Evolutionary conservation across 2,888 invertebrate species (phyloP).

Genomic region (Drosophila sordidula): DNA sequence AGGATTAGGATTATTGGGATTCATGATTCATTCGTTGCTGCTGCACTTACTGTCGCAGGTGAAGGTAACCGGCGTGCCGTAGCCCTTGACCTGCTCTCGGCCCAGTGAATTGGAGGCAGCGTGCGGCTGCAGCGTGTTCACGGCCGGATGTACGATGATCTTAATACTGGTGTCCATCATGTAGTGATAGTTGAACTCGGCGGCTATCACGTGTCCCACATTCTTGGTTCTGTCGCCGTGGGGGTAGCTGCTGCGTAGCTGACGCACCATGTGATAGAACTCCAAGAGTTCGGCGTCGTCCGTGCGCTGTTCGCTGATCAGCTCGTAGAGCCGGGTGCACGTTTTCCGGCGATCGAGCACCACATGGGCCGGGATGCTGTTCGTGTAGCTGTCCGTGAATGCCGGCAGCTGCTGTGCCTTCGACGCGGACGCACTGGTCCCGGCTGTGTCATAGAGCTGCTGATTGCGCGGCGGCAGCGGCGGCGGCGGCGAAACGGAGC

Average conservation of each 20-base stretch:
- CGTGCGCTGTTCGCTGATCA: constrained; percentile 89
- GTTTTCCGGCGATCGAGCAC: constrained; percentile 83
- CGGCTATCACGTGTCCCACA: constrained; percentile 94
- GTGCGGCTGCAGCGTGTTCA: constrained; percentile 83
- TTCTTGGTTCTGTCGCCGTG: constrained; percentile 92
- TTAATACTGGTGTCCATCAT: constrained; percentile 94
- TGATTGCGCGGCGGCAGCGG: constrained; percentile 87
- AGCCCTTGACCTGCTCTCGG: constrained; percentile 83
- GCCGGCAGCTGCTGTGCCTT: constrained; percentile 32
- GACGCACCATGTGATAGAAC: constrained; percentile 93
- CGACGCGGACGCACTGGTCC: constrained; percentile 21
- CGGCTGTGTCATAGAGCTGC: constrained; percentile 50
- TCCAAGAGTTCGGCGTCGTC: constrained; percentile 92
- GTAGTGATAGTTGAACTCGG: constrained; percentile 93
- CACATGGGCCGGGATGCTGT: constrained; percentile 61
- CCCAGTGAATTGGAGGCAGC: constrained; percentile 84
- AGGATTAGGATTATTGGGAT: background rate
- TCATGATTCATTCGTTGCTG: background rate
- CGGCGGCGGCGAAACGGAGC: constrained; percentile 85
- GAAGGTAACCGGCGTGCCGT: constrained; percentile 91
- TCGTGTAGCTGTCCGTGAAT: constrained; percentile 59
- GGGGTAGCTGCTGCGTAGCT: constrained; percentile 91
- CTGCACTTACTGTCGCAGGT: constrained; percentile 93
- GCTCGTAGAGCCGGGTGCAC: constrained; percentile 87
- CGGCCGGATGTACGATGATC: constrained; percentile 90